Conservation (phyloP, 2,797 vertebrate species). For the Tapera naevia region DNA sequence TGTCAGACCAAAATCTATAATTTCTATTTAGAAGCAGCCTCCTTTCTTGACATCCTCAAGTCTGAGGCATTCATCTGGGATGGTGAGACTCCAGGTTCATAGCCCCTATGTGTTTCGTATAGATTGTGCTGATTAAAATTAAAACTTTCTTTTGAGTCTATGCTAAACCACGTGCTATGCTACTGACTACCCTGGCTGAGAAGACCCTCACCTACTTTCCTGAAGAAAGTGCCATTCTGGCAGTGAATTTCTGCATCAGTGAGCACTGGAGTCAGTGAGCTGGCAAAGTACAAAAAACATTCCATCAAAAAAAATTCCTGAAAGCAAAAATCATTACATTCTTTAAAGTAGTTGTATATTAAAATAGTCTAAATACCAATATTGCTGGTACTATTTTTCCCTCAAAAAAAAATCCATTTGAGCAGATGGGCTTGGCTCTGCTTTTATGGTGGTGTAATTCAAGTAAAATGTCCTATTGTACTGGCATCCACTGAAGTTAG, state of each 20-base stretch:
- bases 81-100: not conserved
- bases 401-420: not conserved
- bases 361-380: not conserved
- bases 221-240: not conserved
- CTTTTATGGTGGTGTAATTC: not conserved
- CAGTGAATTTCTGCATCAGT: not conserved
- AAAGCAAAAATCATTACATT: not conserved
- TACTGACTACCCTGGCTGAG: not conserved
- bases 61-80: not conserved
- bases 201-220: not conserved
- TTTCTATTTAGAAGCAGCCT: not conserved
- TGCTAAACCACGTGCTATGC: not conserved
- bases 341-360: not conserved
- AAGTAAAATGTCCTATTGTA: not conserved
- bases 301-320: not conserved
- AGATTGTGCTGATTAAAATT: not conserved
- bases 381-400: not conserved
- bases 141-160: not conserved
- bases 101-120: not conserved
- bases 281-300: not conserved
- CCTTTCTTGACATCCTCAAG: not conserved
- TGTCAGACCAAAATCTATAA: not conserved
- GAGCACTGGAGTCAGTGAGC: not conserved
- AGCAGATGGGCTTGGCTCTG: not conserved
- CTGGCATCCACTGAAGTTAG: not conserved